Percentiles rank a stretch among this genome's conserved stretches.
phyloP scores from a whole-genome alignment of 2,888 invertebrate species.

The Metopia argyrocephala region DNA sequence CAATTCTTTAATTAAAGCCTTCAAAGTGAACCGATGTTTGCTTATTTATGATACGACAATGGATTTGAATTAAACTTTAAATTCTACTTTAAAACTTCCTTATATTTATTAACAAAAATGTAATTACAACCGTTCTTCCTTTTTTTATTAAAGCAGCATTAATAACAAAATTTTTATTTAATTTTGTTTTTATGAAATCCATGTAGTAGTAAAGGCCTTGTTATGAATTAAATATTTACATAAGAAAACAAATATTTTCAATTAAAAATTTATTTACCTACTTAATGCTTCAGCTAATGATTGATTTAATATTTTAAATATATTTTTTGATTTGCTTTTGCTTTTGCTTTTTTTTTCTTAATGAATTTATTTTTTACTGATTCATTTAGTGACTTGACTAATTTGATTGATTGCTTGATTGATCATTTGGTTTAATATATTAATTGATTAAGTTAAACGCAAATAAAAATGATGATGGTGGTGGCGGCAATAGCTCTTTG shows the following conservation, averaged over 20 bases:
- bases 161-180: background rate
- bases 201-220: background rate
- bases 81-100: background rate
- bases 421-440: constrained; percentile 28
- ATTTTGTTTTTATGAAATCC: background rate
- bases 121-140: background rate
- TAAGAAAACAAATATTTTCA: background rate
- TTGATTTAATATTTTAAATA: constrained; percentile 26
- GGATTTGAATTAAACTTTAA: background rate
- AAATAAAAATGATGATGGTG: background rate
- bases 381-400: background rate
- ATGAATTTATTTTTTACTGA: background rate
- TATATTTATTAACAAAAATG: background rate
- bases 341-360: too few relatives aligned
- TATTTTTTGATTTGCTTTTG: constrained; percentile 4
- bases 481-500: background rate
- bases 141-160: background rate
- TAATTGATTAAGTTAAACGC: constrained; percentile 26
- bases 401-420: constrained; percentile 27
- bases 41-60: too few relatives aligned
- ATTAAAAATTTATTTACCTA: constrained; percentile 57
- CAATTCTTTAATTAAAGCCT: too few relatives aligned
- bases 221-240: background rate
- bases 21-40: too few relatives aligned
- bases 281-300: constrained; percentile 54